Base-by-base conservation (phyloP, 2,797 vertebrate species). In the Selene dorsalis region DNA sequence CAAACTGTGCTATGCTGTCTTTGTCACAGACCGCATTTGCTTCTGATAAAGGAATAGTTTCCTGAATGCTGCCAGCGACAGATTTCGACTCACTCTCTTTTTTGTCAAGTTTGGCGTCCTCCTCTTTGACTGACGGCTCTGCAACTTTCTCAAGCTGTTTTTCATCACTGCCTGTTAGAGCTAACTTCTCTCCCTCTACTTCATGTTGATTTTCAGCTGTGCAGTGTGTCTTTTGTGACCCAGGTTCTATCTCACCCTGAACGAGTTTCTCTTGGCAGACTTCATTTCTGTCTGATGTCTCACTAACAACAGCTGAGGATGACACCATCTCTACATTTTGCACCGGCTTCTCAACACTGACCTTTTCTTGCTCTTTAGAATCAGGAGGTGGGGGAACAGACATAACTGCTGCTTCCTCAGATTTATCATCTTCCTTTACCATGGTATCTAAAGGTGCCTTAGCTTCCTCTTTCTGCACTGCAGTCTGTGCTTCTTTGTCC, bases 21-120 rank as follows among this genome's bases (percentile, higher is more conserved):
- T 84, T 89, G 68, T 81, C 72, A 60, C 61, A 47, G 32, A 30
- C 61, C 18, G 39, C 6, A 28, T 68, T 79, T 1, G 58, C 62
- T 60, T 89, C 79, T 68, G 83, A 87, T 71, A 60, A 79, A 69
- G 85, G 88, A 87, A 87, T 73, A 84, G 80, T 59, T 84, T 90
- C 73, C 69, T 77, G 75, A 55, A 80, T 82, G 55, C 53, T 74
- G 55, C 77, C 64, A 55, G 70, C 67, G 77, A 79, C 80, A 83
- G 79, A 73, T 84, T 80, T 83, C 73, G 87, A 85, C 47, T 87
- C 84, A 73, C 63, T 47, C 38, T 86, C 73, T 18, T 67, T 88
- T 60, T 73, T 77, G 57, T 81, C 80, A 66, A 45, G 62, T 75
- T 87, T 59, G 69, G 47, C 75, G 70, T 87, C 79, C 35, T 58